Evolutionary conservation across 2,797 vertebrate genomes (phyloP).

Genomic region (Ibycter americanus): DNA sequence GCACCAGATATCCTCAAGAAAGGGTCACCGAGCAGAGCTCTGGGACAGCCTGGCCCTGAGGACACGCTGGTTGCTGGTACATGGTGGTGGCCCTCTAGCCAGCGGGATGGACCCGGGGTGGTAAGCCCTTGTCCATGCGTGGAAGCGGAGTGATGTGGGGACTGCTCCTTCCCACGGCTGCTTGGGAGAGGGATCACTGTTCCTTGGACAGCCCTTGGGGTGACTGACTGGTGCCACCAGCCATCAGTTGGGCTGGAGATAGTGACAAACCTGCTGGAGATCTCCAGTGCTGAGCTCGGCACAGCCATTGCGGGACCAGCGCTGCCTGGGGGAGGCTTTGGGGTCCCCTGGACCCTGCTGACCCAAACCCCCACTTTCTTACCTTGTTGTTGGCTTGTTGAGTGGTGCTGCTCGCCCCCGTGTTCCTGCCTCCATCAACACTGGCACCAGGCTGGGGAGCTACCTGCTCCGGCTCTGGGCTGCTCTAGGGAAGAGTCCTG

Average conservation of each 20-base stretch:
- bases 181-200: neutral
- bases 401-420: neutral
- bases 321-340: neutral
- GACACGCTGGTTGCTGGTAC: neutral
- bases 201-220: neutral
- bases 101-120: neutral
- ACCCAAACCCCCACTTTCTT: neutral
- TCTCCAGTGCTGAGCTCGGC: neutral
- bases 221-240: neutral
- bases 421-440: neutral
- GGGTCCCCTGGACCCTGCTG: neutral
- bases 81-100: neutral
- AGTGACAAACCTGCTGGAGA: neutral
- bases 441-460: neutral
- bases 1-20: neutral
- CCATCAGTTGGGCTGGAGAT: neutral
- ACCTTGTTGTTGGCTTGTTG: neutral
- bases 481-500: neutral
- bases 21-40: neutral
- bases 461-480: neutral
- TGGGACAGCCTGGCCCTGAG: neutral
- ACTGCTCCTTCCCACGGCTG: neutral
- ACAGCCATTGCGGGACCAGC: rapidly evolving
- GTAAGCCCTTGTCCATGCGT: rapidly evolving
- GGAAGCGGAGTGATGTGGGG: rapidly evolving